These are phyloP conservation scores for Polypedilum pembai DNA, from an alignment of 1,140 invertebrate genomes.

Conservation along the genomic window DNA sequence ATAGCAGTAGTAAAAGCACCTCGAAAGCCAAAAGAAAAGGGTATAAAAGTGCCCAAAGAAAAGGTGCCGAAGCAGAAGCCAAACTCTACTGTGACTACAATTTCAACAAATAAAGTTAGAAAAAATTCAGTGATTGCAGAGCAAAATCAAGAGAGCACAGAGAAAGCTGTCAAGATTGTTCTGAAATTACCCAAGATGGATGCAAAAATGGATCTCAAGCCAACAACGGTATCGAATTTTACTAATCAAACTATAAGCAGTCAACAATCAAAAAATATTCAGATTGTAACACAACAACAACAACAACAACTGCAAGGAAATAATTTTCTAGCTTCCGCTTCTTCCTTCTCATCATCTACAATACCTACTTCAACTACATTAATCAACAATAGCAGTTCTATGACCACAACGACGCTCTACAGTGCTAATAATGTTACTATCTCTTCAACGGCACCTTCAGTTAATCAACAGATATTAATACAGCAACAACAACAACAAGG, in stretches of 20 bases:
- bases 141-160: neutral
- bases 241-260: conserved; percentile 35
- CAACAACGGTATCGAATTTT: neutral
- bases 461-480: conserved; percentile 37
- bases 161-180: conserved; percentile 30
- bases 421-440: neutral
- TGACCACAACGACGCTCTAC: neutral
- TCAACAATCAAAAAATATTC: conserved; percentile 31
- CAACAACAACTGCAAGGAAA: neutral
- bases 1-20: conserved; percentile 33
- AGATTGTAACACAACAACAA: neutral
- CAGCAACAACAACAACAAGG: conserved; percentile 38
- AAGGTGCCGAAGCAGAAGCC: conserved; percentile 36
- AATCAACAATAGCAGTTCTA: conserved; percentile 22
- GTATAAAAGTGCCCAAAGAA: conserved; percentile 43
- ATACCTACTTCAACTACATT: no score
- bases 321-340: neutral
- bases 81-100: conserved; percentile 29
- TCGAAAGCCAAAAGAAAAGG: conserved; percentile 42
- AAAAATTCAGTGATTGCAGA: conserved; percentile 34
- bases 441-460: neutral
- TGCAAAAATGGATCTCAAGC: conserved; percentile 24
- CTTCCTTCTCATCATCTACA: neutral
- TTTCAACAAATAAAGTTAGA: conserved; percentile 41
- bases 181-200: conserved; percentile 30